Percentiles rank a stretch among this genome's conserved stretches.
phyloP scores from a whole-genome alignment of 2,888 invertebrate genomes.

The Hemistola chrysoprasaria region DNA sequence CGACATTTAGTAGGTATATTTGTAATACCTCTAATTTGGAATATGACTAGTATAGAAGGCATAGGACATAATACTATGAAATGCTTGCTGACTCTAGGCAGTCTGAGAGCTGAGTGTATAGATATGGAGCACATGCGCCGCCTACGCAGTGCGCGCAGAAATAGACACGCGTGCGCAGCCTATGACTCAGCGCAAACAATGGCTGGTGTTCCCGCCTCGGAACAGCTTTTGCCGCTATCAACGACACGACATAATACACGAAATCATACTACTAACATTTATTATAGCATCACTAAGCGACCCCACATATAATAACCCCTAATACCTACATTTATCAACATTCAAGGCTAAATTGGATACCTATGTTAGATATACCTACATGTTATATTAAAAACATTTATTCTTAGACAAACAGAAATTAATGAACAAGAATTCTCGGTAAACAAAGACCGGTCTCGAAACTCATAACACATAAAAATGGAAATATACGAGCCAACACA shows the following conservation, averaged over 20 bases:
- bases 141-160: constrained; percentile 66
- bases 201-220: constrained; percentile 58
- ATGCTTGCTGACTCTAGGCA: constrained; percentile 49
- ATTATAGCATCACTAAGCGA: no score
- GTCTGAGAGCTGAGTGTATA: constrained; percentile 53
- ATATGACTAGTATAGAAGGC: no score
- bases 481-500: constrained; percentile 40
- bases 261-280: no score
- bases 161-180: constrained; percentile 73
- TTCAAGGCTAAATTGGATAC: no score
- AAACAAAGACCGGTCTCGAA: constrained; percentile 55
- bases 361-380: no score
- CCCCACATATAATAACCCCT: no score
- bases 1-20: no score
- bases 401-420: constrained; percentile 12
- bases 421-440: constrained; percentile 36
- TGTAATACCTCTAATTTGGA: no score
- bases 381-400: no score
- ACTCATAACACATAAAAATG: constrained; percentile 56
- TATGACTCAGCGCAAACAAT: constrained; percentile 75
- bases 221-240: constrained; percentile 62
- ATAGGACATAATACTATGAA: constrained; percentile 23
- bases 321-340: no score
- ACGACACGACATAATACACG: constrained; percentile 31
- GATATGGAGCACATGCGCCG: constrained; percentile 51